Conservation (phyloP, 2,888 invertebrate species). For the Latrodectus elegans region DNA sequence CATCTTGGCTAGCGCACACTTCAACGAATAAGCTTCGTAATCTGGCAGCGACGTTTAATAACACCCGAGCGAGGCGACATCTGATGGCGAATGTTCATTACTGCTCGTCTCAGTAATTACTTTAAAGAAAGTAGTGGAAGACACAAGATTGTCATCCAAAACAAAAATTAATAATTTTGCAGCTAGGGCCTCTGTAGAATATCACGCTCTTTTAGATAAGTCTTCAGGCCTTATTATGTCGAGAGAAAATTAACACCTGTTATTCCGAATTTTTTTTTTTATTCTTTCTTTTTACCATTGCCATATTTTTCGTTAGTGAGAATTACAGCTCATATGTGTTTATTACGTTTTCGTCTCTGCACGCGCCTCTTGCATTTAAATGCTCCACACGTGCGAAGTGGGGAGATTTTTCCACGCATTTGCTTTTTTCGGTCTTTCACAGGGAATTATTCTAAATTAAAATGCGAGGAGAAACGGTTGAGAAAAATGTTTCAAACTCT, state of each 20-base stretch:
- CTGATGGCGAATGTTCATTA: slow-evolving; percentile 67
- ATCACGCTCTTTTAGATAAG: slow-evolving; percentile 68
- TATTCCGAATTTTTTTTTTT: slow-evolving; percentile 43
- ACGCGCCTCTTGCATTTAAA: slow-evolving; percentile 50
- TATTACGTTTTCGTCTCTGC: slow-evolving; percentile 61
- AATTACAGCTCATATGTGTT: slow-evolving; percentile 68
- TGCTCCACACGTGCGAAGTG: slow-evolving; percentile 20
- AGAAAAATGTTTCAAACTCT: slow-evolving; percentile 12
- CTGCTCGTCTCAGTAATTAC: slow-evolving; percentile 62
- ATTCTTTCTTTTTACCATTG: neutral
- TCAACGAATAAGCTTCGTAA: slow-evolving; percentile 66
- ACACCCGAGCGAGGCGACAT: slow-evolving; percentile 64
- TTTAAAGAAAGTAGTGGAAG: slow-evolving; percentile 64
- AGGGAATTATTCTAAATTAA: slow-evolving; percentile 35
- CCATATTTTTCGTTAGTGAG: slow-evolving; percentile 15
- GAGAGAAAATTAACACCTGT: slow-evolving; percentile 69
- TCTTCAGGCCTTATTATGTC: slow-evolving; percentile 64
- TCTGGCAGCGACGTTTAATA: slow-evolving; percentile 68
- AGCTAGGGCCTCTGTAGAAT: slow-evolving; percentile 24
- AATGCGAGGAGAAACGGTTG: slow-evolving; percentile 11
- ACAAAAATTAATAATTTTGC: slow-evolving; percentile 68
- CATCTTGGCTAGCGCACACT: slow-evolving; percentile 28
- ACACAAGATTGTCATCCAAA: slow-evolving; percentile 64
- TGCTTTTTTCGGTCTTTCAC: slow-evolving; percentile 14
- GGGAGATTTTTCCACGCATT: slow-evolving; percentile 28